Evolutionary conservation across 2,113 vertebrate genomes (phyloP).

Genomic region (Salminus brasiliensis): DNA sequence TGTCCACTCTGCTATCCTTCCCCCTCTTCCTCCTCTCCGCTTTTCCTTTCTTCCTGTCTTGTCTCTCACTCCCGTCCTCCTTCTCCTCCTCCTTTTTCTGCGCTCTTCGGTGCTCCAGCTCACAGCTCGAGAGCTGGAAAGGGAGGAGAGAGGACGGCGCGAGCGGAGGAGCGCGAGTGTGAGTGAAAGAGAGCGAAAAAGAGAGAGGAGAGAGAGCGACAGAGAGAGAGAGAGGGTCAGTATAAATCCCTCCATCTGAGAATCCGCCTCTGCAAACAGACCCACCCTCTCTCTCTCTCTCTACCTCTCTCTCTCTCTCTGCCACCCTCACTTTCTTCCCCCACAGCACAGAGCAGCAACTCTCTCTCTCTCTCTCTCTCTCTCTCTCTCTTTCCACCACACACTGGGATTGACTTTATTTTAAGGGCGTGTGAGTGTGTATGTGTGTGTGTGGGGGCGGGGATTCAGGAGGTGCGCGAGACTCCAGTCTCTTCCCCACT

Average conservation of each 20-base stretch:
- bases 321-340: slow-evolving; percentile 48
- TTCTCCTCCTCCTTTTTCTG: not conserved
- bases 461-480: slow-evolving; percentile 63
- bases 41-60: not conserved
- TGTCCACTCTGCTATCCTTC: no score
- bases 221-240: slow-evolving; percentile 45
- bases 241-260: slow-evolving; percentile 81
- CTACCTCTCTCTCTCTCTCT: slow-evolving; percentile 55
- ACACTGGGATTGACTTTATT: slow-evolving; percentile 47
- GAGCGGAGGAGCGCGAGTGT: not conserved
- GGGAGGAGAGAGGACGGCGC: not conserved
- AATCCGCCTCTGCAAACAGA: slow-evolving; percentile 77
- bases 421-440: slow-evolving; percentile 47
- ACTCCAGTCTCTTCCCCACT: slow-evolving; percentile 31
- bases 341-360: slow-evolving; percentile 37
- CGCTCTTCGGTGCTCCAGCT: slow-evolving; percentile 16
- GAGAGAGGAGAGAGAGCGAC: slow-evolving; percentile 1
- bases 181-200: no score
- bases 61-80: not conserved
- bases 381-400: not conserved
- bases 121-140: slow-evolving; percentile 55
- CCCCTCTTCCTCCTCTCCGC: not conserved
- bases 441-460: slow-evolving; percentile 58
- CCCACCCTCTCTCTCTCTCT: slow-evolving; percentile 59
- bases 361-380: slow-evolving; percentile 19